Evolutionary conservation across 2,113 vertebrate species (phyloP).

Genomic region (Nyctibius bracteatus): DNA sequence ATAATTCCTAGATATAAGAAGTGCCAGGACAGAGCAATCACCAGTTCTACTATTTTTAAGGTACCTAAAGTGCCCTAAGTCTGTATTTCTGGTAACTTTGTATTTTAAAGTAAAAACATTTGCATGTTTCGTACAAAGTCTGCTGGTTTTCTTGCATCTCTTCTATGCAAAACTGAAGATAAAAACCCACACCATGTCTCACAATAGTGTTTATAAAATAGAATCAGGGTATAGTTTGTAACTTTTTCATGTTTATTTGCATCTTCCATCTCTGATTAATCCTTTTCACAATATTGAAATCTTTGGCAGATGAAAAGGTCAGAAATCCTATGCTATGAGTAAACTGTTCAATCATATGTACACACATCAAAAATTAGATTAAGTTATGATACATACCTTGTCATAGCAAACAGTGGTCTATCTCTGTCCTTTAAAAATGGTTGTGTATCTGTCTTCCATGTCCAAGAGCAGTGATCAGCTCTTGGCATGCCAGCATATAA

Average conservation of each 20-base stretch:
- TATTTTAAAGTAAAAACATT: slow-evolving; percentile 27
- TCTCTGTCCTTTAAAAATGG: not conserved
- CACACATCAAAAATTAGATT: not conserved
- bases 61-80: slow-evolving; percentile 19
- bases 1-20: not conserved
- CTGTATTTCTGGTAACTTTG: slow-evolving; percentile 56
- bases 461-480: not conserved
- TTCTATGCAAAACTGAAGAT: not conserved
- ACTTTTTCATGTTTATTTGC: not conserved
- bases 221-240: not conserved
- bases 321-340: not conserved
- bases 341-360: not conserved
- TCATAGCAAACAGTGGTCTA: no score
- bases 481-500: not conserved
- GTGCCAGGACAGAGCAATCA: not conserved
- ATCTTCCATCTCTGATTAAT: not conserved
- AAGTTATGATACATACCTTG: no score
- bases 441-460: not conserved
- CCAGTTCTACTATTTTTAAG: not conserved
- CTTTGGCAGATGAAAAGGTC: not conserved
- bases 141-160: not conserved
- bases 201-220: not conserved
- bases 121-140: not conserved
- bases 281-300: not conserved
- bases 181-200: not conserved